Evolutionary conservation across 2,888 invertebrate genomes (phyloP).

Genomic region (Trilocha varians): DNA sequence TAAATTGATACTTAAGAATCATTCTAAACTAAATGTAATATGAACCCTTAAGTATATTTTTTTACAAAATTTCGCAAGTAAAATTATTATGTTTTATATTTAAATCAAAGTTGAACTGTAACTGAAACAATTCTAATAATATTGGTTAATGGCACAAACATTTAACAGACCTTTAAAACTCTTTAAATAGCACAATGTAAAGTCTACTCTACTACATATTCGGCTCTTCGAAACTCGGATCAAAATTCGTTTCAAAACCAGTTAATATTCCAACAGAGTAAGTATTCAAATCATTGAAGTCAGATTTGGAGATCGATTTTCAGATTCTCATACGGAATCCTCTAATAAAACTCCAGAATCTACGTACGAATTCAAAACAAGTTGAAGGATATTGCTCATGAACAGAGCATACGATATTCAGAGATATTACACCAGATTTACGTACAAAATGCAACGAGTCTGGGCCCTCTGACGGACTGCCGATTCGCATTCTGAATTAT

Average conservation of each 20-base stretch:
- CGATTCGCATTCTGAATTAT: conserved; percentile 65
- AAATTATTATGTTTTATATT: too few relatives aligned
- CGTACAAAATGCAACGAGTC: conserved; percentile 56
- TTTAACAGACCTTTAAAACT: too few relatives aligned
- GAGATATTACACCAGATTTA: conserved; percentile 54
- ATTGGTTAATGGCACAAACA: too few relatives aligned
- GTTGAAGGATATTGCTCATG: conserved; percentile 44
- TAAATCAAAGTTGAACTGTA: too few relatives aligned
- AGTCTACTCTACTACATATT: too few relatives aligned
- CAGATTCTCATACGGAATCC: not conserved
- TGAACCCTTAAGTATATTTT: too few relatives aligned
- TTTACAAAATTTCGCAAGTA: too few relatives aligned
- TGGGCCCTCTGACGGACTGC: conserved; percentile 61
- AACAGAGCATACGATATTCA: conserved; percentile 48
- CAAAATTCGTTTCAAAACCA: not conserved
- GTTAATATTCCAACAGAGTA: not conserved
- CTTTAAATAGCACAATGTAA: too few relatives aligned
- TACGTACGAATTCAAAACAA: conserved; percentile 33
- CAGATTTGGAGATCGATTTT: not conserved
- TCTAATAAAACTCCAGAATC: not conserved
- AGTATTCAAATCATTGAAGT: not conserved
- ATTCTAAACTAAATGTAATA: too few relatives aligned
- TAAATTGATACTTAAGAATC: too few relatives aligned
- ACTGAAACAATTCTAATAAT: too few relatives aligned
- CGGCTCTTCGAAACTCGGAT: not conserved